Percentiles rank a stretch among this genome's conserved stretches.
phyloP scores from a whole-genome alignment of 2,888 invertebrate genomes.

The Dastarcus helophoroides region DNA sequence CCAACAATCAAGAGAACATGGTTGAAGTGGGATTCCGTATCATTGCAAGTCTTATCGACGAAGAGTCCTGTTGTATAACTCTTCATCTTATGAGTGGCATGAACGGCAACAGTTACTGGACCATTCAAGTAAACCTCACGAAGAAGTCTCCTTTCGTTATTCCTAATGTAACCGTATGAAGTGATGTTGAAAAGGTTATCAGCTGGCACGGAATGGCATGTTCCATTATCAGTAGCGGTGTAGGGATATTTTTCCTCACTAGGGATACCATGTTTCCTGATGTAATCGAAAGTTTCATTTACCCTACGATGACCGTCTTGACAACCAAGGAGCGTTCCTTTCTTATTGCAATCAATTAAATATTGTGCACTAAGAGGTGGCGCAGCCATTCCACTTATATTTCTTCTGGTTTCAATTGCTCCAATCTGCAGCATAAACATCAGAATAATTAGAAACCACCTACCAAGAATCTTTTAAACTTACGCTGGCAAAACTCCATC shows the following conservation, averaged over 20 bases:
- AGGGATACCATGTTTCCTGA: slow-evolving; percentile 5
- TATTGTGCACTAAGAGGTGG: slow-evolving; percentile 57
- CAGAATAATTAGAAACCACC: too few species aligned
- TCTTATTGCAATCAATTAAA: slow-evolving; percentile 63
- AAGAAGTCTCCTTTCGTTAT: slow-evolving; percentile 13
- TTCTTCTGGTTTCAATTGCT: slow-evolving; percentile 66
- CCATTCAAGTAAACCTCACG: slow-evolving; percentile 53
- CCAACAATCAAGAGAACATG: slow-evolving; percentile 10
- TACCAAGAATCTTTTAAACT: slow-evolving; percentile 4
- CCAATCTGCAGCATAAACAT: too few species aligned
- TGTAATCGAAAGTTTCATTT: slow-evolving; percentile 6
- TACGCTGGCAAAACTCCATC: slow-evolving; percentile 84
- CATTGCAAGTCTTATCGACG: slow-evolving; percentile 2
- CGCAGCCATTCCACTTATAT: slow-evolving; percentile 30
- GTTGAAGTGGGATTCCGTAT: slow-evolving; percentile 2
- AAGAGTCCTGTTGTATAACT: slow-evolving; percentile 6
- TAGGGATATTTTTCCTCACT: slow-evolving; percentile 7
- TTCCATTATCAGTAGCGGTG: slow-evolving; percentile 5
- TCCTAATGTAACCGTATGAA: slow-evolving; percentile 6
- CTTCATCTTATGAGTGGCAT: slow-evolving; percentile 3
- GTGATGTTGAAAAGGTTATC: slow-evolving; percentile 1
- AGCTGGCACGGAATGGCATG: slow-evolving; percentile 1
- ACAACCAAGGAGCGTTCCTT: slow-evolving; percentile 1
- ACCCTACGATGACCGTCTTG: slow-evolving; percentile 6
- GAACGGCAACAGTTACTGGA: slow-evolving; percentile 62